Evolutionary conservation across 2,888 invertebrate genomes (phyloP).

Genomic region (Hypena proboscidalis): DNA sequence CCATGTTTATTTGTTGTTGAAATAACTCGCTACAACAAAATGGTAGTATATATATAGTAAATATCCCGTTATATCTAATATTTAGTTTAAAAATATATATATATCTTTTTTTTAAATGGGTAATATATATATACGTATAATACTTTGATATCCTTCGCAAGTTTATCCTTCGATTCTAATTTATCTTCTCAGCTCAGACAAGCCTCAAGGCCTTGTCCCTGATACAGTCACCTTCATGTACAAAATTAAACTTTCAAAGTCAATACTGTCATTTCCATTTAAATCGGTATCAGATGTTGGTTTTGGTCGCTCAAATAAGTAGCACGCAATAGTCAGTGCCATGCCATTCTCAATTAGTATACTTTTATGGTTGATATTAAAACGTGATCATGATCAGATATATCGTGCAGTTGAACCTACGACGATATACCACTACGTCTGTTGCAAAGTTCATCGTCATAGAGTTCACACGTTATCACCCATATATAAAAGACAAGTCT

Average conservation of each 20-base stretch:
- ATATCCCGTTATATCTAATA: too few relatives aligned
- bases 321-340: not conserved
- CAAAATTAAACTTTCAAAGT: not conserved
- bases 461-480: constrained; percentile 37
- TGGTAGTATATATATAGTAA: too few relatives aligned
- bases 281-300: constrained; percentile 1
- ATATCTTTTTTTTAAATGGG: too few relatives aligned
- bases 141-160: too few relatives aligned
- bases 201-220: constrained; percentile 1
- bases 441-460: constrained; percentile 36
- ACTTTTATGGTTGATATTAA: not conserved
- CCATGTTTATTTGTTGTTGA: too few relatives aligned
- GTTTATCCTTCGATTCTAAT: constrained; percentile 1
- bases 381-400: not conserved
- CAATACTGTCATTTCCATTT: not conserved
- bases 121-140: too few relatives aligned
- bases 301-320: not conserved
- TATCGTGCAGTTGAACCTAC: not conserved
- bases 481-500: constrained; percentile 13
- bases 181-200: not conserved
- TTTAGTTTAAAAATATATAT: too few relatives aligned
- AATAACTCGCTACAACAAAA: too few relatives aligned
- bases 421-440: not conserved
- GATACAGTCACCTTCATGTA: not conserved
- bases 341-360: not conserved